A percentile compares a stretch with the other conserved stretches of the same genome.
phyloP scores from a whole-genome alignment of 2,113 vertebrate species.

The Pitta sordida region DNA sequence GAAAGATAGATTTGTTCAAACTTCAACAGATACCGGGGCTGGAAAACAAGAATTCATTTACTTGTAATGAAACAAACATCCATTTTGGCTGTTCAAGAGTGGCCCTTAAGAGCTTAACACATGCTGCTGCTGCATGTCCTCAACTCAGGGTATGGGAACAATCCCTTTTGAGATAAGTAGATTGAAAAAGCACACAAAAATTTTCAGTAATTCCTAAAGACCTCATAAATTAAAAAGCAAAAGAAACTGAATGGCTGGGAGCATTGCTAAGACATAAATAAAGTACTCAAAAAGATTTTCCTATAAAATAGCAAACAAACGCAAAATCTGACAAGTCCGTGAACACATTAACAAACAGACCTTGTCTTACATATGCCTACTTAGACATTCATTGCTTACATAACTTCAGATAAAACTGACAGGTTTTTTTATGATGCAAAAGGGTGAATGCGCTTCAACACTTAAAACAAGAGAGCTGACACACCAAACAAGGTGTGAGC shows the following conservation, averaged over 20 bases:
- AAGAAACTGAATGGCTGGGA: not conserved
- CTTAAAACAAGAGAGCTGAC: not conserved
- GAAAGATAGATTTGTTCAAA: slow-evolving; percentile 99
- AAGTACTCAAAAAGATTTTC: not conserved
- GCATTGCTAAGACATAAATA: not conserved
- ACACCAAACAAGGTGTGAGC: not conserved
- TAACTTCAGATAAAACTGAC: not conserved
- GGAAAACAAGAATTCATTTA: slow-evolving; percentile 33
- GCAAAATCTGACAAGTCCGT: not conserved
- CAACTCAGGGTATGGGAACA: not conserved
- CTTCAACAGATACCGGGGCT: slow-evolving; percentile 95
- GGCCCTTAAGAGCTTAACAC: not conserved
- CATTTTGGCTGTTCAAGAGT: not conserved
- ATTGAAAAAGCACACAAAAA: not conserved
- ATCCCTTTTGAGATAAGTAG: not conserved
- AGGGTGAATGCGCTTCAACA: not conserved
- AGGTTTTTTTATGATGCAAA: not conserved
- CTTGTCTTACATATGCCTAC: not conserved
- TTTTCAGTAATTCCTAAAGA: not conserved
- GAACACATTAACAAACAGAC: not conserved
- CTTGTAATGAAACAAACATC: not conserved
- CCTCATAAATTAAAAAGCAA: not conserved
- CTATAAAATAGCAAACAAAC: not conserved
- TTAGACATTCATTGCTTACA: not conserved
- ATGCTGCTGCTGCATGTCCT: not conserved